Evolutionary conservation across 2,113 vertebrate genomes (phyloP).

Genomic region (Sturnira hondurensis): DNA sequence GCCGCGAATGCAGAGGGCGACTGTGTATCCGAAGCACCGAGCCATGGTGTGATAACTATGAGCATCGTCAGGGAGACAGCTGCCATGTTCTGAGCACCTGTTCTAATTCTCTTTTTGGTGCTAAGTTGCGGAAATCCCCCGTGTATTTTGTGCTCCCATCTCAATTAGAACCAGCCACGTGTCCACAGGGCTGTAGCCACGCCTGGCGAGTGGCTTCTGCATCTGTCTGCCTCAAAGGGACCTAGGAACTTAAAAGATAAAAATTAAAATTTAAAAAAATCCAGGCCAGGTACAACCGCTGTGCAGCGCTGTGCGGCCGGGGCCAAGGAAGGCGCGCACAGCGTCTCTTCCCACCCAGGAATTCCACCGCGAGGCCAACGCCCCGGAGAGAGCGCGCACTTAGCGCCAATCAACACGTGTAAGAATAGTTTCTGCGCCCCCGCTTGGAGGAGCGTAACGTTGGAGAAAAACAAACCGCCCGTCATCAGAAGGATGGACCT

Average conservation of each 20-base stretch:
- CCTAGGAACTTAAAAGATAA: neutral
- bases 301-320: neutral
- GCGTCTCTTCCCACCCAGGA: neutral
- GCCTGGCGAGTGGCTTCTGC: neutral
- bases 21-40: neutral
- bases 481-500: rapidly evolving
- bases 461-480: neutral
- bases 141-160: neutral
- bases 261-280: too few relatives aligned
- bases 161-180: neutral
- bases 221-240: too few relatives aligned
- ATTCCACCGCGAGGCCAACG: neutral
- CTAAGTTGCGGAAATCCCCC: neutral
- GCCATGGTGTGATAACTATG: neutral
- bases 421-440: neutral
- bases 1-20: rapidly evolving
- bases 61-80: neutral
- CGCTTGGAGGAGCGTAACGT: rapidly evolving
- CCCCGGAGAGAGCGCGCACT: neutral
- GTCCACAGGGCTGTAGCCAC: neutral
- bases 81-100: too few relatives aligned
- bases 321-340: rapidly evolving
- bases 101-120: neutral
- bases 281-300: rapidly evolving
- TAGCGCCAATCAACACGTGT: neutral